A percentile compares a stretch with the other conserved stretches of the same genome.
Evolutionary conservation across 2,113 vertebrate genomes (phyloP).

Genomic region (Boulengeromyrus knoepffleri): DNA sequence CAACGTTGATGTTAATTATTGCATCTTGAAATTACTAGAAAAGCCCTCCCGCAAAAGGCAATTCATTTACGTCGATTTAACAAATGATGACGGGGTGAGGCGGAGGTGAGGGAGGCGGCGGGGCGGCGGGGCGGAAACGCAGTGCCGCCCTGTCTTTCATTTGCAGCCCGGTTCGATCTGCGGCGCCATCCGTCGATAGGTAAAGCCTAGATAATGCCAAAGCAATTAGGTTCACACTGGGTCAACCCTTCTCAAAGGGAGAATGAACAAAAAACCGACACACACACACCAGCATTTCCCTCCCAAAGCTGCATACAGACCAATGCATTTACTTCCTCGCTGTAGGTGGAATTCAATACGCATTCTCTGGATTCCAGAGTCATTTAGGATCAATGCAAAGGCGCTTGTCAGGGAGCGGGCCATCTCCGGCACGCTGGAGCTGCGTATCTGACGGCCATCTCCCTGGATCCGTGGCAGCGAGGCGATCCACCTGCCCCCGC

Average conservation of each 20-base stretch:
- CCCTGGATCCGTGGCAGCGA: neutral
- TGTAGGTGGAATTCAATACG: neutral
- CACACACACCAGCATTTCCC: neutral
- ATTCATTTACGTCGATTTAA: neutral
- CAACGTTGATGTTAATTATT: neutral
- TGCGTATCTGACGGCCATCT: neutral
- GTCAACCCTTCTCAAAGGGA: neutral
- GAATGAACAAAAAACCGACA: neutral
- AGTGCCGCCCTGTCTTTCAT: neutral
- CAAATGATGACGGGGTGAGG: neutral
- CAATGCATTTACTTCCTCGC: neutral
- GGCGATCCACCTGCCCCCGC: neutral
- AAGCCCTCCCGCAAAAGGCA: neutral
- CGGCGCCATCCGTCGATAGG: neutral
- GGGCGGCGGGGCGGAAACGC: neutral
- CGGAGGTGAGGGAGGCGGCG: neutral
- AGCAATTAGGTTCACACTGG: conserved; percentile 18
- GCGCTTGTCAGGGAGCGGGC: neutral
- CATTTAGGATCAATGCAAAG: conserved; percentile 5
- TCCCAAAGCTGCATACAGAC: neutral
- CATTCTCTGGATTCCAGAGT: neutral
- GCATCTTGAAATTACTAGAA: neutral
- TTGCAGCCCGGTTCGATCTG: neutral
- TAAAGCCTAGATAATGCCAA: conserved; percentile 20
- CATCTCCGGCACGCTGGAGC: neutral